A percentile compares a stretch with the other conserved stretches of the same genome.
These are phyloP conservation scores for Eupithecia centaureata DNA, from an alignment of 2,888 invertebrate species.

Conservation along the genomic window DNA sequence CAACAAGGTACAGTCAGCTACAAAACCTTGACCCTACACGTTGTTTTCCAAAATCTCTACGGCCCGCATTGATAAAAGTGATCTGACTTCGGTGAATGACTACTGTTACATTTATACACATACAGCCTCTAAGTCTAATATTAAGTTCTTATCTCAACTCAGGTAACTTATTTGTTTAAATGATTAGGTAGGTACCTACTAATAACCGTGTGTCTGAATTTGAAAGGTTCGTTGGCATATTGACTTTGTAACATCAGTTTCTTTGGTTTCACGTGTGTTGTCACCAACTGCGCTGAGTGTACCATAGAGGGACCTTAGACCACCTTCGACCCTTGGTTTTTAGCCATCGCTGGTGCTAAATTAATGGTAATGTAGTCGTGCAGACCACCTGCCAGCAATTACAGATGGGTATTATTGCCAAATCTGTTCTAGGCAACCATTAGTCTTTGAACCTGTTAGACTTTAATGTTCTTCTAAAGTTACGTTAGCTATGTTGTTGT, in stretches of 20 bases:
- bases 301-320: constrained; percentile 2
- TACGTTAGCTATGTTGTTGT: not conserved
- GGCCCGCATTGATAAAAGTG: not conserved
- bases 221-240: not conserved
- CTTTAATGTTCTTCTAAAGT: not conserved
- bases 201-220: not conserved
- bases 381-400: constrained; percentile 20
- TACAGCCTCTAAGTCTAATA: not conserved
- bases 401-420: constrained; percentile 7
- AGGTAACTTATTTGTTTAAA: too few species aligned
- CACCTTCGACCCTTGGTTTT: constrained; percentile 24
- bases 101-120: too few species aligned
- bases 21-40: not conserved
- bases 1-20: constrained; percentile 7
- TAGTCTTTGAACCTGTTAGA: not conserved
- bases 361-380: constrained; percentile 4
- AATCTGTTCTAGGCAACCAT: not conserved
- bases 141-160: not conserved
- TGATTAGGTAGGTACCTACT: not conserved
- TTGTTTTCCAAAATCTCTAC: not conserved
- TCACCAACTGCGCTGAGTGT: not conserved
- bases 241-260: not conserved
- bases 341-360: constrained; percentile 12
- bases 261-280: not conserved
- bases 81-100: not conserved